These are phyloP conservation scores for Tachina fera DNA, from an alignment of 2,888 invertebrate species.

Conservation along the genomic window DNA sequence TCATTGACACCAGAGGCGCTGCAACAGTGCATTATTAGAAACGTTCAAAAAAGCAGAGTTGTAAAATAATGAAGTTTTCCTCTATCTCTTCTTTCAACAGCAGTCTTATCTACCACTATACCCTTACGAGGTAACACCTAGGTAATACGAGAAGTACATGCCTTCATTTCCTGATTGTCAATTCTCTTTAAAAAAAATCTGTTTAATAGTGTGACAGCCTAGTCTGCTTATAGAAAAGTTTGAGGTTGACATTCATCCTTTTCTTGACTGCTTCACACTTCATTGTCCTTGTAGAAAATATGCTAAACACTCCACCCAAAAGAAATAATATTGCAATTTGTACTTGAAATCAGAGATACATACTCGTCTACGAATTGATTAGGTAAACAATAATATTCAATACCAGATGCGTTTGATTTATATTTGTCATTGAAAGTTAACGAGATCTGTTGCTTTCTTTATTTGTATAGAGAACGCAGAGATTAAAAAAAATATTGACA, in stretches of 20 bases:
- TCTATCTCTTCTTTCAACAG: too few relatives aligned
- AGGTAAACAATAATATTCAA: neutral
- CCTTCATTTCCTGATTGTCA: too few relatives aligned
- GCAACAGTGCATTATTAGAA: too few relatives aligned
- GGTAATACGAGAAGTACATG: too few relatives aligned
- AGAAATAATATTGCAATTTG: constrained; percentile 35
- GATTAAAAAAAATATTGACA: constrained; percentile 6
- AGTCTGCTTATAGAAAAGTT: too few relatives aligned
- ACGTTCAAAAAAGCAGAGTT: too few relatives aligned
- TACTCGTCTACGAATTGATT: constrained; percentile 4
- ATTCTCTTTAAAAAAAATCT: too few relatives aligned
- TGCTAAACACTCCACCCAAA: constrained; percentile 33
- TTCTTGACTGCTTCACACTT: neutral
- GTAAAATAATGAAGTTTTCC: too few relatives aligned
- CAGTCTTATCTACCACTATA: too few relatives aligned
- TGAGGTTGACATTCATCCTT: neutral
- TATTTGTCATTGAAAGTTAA: constrained; percentile 42
- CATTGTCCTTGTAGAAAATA: constrained; percentile 1
- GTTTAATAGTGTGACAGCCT: too few relatives aligned
- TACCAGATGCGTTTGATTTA: constrained; percentile 34
- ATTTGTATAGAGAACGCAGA: neutral
- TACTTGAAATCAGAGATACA: constrained; percentile 28
- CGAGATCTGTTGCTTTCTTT: constrained; percentile 14
- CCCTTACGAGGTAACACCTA: too few relatives aligned
- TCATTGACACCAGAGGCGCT: too few relatives aligned